Conservation (phyloP, 2,113 vertebrate species). For the Podiceps cristatus region DNA sequence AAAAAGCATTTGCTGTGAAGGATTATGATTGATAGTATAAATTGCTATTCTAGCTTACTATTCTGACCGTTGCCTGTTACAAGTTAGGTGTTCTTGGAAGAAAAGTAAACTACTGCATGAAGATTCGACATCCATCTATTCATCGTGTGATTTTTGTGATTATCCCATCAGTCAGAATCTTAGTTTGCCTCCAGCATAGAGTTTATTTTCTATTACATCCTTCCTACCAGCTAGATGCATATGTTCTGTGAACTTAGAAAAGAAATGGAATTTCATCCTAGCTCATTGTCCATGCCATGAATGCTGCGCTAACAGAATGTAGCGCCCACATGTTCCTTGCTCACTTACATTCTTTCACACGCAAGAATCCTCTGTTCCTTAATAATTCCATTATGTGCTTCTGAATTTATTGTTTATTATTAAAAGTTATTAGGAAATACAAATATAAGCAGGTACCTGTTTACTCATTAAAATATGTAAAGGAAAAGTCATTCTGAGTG, state of each 20-base stretch:
- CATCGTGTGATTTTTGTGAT: background rate
- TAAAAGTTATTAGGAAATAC: background rate
- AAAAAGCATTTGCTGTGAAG: background rate
- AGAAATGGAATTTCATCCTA: background rate
- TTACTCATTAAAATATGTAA: background rate
- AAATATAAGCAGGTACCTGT: background rate
- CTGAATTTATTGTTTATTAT: background rate
- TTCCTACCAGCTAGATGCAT: background rate
- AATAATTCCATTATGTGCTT: background rate
- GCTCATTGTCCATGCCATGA: background rate
- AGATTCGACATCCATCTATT: background rate
- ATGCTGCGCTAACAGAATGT: background rate
- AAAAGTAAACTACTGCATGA: background rate
- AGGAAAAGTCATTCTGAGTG: background rate
- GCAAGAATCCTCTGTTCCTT: background rate
- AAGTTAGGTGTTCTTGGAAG: background rate
- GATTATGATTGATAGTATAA: background rate
- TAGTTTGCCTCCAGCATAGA: background rate
- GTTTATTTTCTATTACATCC: background rate
- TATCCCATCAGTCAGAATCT: background rate
- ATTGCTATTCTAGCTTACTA: background rate
- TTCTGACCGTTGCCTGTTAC: background rate
- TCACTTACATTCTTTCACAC: background rate
- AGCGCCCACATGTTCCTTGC: background rate
- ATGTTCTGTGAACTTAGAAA: background rate